Percentiles rank a stretch among this genome's conserved stretches.
phyloP scores from a whole-genome alignment of 1,140 invertebrate species.

The Pogonognathellus flavescens region DNA sequence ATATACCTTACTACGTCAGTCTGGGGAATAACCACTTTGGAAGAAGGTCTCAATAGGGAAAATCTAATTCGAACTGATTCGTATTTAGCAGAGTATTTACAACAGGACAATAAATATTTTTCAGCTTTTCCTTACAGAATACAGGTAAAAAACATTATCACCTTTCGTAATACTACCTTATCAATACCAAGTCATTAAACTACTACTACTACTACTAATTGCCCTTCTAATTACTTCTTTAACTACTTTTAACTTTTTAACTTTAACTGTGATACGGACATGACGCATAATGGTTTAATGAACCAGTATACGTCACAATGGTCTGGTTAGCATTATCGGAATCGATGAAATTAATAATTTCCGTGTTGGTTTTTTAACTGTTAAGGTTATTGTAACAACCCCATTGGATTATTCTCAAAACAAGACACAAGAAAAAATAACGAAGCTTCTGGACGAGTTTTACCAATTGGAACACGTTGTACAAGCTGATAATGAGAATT shows the following conservation, averaged over 20 bases:
- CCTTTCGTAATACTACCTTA: too few relatives aligned
- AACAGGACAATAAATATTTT: slow-evolving; percentile 88
- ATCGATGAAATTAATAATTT: not conserved
- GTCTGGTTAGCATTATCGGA: too few relatives aligned
- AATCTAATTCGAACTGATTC: slow-evolving; percentile 89
- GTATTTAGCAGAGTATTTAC: slow-evolving; percentile 89
- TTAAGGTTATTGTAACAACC: slow-evolving; percentile 1
- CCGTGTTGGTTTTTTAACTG: not conserved
- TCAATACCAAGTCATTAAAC: too few relatives aligned
- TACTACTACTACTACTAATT: too few relatives aligned
- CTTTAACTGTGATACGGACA: too few relatives aligned
- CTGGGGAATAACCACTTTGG: slow-evolving; percentile 86
- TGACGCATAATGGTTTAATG: too few relatives aligned
- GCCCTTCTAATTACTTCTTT: not conserved
- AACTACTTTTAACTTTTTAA: too few relatives aligned
- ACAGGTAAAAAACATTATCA: slow-evolving; percentile 78
- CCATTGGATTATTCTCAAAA: slow-evolving; percentile 2
- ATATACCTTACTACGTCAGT: not conserved
- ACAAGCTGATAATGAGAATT: slow-evolving; percentile 80
- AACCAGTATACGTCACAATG: too few relatives aligned
- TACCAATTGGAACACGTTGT: not conserved
- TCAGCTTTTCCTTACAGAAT: slow-evolving; percentile 90
- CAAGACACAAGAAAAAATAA: slow-evolving; percentile 14
- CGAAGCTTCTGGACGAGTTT: not conserved
- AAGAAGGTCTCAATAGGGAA: slow-evolving; percentile 88